phyloP scores from a whole-genome alignment of 2,113 vertebrate species.

The Eurypyga helias region DNA sequence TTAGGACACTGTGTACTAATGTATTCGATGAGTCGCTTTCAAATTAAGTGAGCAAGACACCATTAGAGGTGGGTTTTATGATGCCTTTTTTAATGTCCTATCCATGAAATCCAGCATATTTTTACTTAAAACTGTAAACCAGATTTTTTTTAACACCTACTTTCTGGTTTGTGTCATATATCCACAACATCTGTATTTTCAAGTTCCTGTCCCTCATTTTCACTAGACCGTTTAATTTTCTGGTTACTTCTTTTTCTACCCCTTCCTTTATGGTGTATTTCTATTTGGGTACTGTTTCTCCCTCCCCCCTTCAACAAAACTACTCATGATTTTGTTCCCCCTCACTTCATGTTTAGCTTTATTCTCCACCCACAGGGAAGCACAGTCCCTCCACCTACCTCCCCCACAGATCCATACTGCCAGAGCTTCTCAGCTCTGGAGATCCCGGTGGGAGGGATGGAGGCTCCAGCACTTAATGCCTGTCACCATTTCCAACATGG shows the following conservation, averaged over 20 bases:
- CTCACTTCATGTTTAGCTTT: not conserved
- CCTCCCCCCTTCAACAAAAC: not conserved
- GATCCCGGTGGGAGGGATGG: not conserved
- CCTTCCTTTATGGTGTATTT: not conserved
- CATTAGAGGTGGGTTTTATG: rapidly evolving
- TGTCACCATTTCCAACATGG: not conserved
- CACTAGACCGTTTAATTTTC: not conserved
- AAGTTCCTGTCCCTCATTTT: not conserved
- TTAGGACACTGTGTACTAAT: not conserved
- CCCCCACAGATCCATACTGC: not conserved
- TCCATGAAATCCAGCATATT: not conserved
- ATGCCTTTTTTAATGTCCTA: not conserved
- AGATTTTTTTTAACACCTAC: not conserved
- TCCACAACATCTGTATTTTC: not conserved
- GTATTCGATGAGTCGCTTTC: not conserved
- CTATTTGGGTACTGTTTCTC: not conserved
- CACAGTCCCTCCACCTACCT: not conserved
- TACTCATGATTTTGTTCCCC: not conserved
- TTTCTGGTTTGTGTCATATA: not conserved
- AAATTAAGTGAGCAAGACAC: not conserved
- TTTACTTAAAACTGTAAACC: not conserved
- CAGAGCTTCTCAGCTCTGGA: not conserved
- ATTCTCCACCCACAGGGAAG: constrained; percentile 14
- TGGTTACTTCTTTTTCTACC: not conserved
- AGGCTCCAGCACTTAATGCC: not conserved